These are phyloP conservation scores for Fistularia tabacaria DNA, from an alignment of 2,797 vertebrate genomes.

Conservation along the genomic window DNA sequence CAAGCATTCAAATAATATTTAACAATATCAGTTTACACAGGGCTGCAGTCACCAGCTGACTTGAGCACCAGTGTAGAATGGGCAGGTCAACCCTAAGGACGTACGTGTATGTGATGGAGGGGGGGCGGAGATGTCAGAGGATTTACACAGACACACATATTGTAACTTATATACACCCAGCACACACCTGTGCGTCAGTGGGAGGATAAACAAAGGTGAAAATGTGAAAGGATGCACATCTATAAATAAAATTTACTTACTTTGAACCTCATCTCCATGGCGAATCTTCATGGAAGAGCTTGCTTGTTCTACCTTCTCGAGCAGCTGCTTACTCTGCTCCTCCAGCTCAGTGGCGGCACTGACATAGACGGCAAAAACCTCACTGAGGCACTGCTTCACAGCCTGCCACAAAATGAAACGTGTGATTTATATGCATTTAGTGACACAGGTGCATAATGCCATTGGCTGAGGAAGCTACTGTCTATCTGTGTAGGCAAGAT, in stretches of 20 bases:
- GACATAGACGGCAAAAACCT: conserved; percentile 65
- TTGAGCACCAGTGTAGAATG: too few species aligned
- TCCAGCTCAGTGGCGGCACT: conserved; percentile 69
- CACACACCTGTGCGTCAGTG: too few species aligned
- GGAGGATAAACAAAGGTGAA: not conserved
- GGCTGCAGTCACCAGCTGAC: too few species aligned
- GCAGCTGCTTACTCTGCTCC: conserved; percentile 62
- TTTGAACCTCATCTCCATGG: conserved; percentile 56
- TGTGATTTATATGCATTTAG: not conserved
- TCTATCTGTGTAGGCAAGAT: too few species aligned
- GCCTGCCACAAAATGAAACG: conserved; percentile 51
- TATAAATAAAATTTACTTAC: conserved; percentile 61
- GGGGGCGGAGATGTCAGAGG: too few species aligned
- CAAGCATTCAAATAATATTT: too few species aligned
- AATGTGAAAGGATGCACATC: not conserved
- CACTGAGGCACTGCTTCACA: conserved; percentile 74
- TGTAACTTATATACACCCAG: too few species aligned
- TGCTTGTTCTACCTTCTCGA: conserved; percentile 58
- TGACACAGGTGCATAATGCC: conserved; percentile 7
- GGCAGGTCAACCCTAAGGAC: too few species aligned
- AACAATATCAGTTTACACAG: too few species aligned
- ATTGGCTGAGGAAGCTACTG: too few species aligned
- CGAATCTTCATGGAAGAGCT: conserved; percentile 43
- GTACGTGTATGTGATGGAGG: too few species aligned
- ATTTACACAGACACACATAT: too few species aligned